Percentiles rank a stretch among this genome's conserved stretches.
These are phyloP conservation scores for Tachina fera DNA, from an alignment of 2,888 invertebrate species.

Conservation along the genomic window DNA sequence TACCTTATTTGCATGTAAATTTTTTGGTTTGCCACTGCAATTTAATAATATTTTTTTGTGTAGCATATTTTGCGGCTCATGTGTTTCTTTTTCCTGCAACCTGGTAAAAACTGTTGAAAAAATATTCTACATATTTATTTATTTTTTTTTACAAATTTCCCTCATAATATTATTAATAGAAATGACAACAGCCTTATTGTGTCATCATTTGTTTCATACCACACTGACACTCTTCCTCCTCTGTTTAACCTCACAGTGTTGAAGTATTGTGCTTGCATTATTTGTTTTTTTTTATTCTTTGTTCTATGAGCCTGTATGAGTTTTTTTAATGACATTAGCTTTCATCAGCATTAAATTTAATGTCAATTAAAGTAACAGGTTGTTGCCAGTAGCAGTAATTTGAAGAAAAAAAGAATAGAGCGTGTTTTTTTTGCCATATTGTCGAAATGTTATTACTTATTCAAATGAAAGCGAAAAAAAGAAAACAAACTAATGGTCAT, in stretches of 20 bases:
- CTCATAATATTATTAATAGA: slow-evolving; percentile 69
- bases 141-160: slow-evolving; percentile 38
- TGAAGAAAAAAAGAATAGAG: slow-evolving; percentile 31
- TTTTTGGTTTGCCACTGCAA: slow-evolving; percentile 72
- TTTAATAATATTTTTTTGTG: slow-evolving; percentile 68
- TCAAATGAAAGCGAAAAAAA: background rate
- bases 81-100: slow-evolving; percentile 39
- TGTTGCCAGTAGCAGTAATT: slow-evolving; percentile 52
- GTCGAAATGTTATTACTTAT: slow-evolving; percentile 37
- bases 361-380: slow-evolving; percentile 72
- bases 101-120: slow-evolving; percentile 23
- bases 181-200: slow-evolving; percentile 70
- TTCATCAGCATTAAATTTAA: slow-evolving; percentile 72
- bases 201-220: slow-evolving; percentile 66
- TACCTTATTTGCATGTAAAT: slow-evolving; percentile 72
- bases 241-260: slow-evolving; percentile 17
- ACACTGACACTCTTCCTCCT: slow-evolving; percentile 5
- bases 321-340: slow-evolving; percentile 71
- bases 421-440: slow-evolving; percentile 19
- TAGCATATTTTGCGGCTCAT: slow-evolving; percentile 71
- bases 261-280: slow-evolving; percentile 27
- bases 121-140: background rate
- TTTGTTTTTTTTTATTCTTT: slow-evolving; percentile 27
- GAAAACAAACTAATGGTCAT: slow-evolving; percentile 17
- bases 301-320: slow-evolving; percentile 34